Conservation (phyloP, 1,140 invertebrate species). For the Bombus fervidus region DNA sequence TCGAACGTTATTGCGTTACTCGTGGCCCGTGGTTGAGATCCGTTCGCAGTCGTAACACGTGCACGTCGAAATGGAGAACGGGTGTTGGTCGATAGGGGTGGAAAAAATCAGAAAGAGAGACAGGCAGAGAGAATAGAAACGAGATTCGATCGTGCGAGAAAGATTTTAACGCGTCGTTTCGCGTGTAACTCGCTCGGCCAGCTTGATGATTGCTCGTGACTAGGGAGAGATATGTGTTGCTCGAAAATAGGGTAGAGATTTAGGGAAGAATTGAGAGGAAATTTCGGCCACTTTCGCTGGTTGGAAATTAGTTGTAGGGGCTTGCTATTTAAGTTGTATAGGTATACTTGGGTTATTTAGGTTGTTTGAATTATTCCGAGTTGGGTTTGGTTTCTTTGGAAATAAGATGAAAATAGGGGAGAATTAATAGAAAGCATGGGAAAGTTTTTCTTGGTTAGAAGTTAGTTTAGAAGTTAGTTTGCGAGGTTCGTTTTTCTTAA, state of each 20-base stretch:
- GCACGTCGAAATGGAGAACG: conserved; percentile 45
- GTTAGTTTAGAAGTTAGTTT: too few relatives aligned
- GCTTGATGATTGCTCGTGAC: not conserved
- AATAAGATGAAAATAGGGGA: not conserved
- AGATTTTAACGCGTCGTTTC: conserved; percentile 20
- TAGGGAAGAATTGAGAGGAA: not conserved
- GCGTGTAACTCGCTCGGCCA: not conserved
- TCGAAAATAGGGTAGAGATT: not conserved
- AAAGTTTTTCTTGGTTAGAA: too few relatives aligned
- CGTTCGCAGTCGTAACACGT: conserved; percentile 58
- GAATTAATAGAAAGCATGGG: too few relatives aligned
- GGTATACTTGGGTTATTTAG: too few relatives aligned
- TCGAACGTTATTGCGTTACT: conserved; percentile 80
- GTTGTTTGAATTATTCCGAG: not conserved
- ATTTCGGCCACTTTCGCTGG: not conserved
- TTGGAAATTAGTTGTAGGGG: not conserved
- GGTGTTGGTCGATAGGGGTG: not conserved
- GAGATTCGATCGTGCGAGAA: not conserved
- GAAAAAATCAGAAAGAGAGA: not conserved
- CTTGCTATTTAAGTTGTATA: not conserved
- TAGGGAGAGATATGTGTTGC: not conserved
- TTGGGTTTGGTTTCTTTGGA: not conserved
- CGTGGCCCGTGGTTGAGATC: conserved; percentile 8
- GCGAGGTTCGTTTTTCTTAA: too few relatives aligned
- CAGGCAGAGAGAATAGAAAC: not conserved